A percentile compares a stretch with the other conserved stretches of the same genome.
phyloP scores from a whole-genome alignment of 2,888 invertebrate species.

The Sminthurinus aureus region DNA sequence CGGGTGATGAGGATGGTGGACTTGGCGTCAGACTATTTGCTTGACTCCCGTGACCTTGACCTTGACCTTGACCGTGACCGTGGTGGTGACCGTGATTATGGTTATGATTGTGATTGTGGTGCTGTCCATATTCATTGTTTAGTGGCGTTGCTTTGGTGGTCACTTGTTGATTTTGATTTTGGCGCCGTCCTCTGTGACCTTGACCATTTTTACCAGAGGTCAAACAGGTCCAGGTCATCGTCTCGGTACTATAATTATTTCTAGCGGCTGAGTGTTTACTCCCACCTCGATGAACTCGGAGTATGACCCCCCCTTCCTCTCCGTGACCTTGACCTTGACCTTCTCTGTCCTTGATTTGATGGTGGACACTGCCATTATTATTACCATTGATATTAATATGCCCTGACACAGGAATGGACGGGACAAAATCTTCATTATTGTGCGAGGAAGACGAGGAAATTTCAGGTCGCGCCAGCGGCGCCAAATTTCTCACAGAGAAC shows the following conservation, averaged over 20 bases:
- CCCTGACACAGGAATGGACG: too few species aligned
- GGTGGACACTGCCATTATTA: slow-evolving; percentile 16
- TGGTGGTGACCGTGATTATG: slow-evolving; percentile 1
- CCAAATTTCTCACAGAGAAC: slow-evolving; percentile 9
- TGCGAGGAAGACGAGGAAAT: slow-evolving; percentile 55
- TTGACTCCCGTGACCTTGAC: slow-evolving; percentile 43
- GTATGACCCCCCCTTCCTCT: slow-evolving; percentile 53
- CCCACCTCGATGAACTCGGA: slow-evolving; percentile 59
- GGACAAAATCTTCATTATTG: slow-evolving; percentile 42
- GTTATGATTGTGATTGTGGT: slow-evolving; percentile 16
- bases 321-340: slow-evolving; percentile 40
- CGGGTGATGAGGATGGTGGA: slow-evolving; percentile 60
- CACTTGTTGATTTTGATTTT: not conserved
- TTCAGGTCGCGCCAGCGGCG: slow-evolving; percentile 54
- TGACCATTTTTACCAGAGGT: slow-evolving; percentile 17
- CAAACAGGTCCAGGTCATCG: slow-evolving; percentile 47
- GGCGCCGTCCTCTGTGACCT: slow-evolving; percentile 34
- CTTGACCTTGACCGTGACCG: slow-evolving; percentile 14
- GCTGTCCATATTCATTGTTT: not conserved
- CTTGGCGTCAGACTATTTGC: slow-evolving; percentile 56
- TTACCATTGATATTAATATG: not conserved
- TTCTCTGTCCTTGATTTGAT: slow-evolving; percentile 43
- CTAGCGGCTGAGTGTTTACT: slow-evolving; percentile 44
- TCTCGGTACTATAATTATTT: slow-evolving; percentile 32
- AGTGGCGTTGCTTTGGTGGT: slow-evolving; percentile 18